Evolutionary conservation across 2,113 vertebrate genomes (phyloP).

Genomic region (Nanorana parkeri): DNA sequence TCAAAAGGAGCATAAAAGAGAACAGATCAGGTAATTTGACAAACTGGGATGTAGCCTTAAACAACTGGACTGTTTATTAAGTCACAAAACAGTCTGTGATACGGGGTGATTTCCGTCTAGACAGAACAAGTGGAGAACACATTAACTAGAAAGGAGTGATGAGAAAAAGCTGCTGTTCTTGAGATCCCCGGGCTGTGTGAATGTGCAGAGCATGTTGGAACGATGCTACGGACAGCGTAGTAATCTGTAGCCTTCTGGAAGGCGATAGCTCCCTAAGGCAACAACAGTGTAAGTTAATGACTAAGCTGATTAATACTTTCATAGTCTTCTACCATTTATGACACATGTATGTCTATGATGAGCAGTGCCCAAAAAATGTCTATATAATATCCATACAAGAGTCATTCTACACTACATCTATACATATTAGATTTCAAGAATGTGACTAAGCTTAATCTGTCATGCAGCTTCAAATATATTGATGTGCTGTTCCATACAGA

Average conservation of each 20-base stretch:
- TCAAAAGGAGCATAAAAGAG: slow-evolving; percentile 67
- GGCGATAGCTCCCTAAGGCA: slow-evolving; percentile 9
- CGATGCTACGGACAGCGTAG: background rate
- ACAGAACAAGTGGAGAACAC: slow-evolving; percentile 76
- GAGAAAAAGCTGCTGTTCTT: slow-evolving; percentile 58
- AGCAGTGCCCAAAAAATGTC: background rate
- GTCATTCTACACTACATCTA: background rate
- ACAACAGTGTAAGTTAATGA: background rate
- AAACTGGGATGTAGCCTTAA: slow-evolving; percentile 70
- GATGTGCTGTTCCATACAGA: too few species aligned
- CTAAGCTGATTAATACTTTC: background rate
- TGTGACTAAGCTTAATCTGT: too few species aligned
- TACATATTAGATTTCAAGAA: background rate
- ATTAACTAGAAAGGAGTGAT: slow-evolving; percentile 65
- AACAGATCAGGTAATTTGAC: slow-evolving; percentile 71
- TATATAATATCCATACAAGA: background rate
- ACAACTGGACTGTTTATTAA: slow-evolving; percentile 72
- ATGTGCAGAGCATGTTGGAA: slow-evolving; percentile 51
- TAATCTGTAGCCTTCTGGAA: background rate
- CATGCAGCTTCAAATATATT: too few species aligned
- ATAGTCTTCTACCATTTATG: background rate
- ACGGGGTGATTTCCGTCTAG: slow-evolving; percentile 77
- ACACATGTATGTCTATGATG: slow-evolving; percentile 9
- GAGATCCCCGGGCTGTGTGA: slow-evolving; percentile 53
- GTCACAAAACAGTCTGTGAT: slow-evolving; percentile 73